Percentiles rank a stretch among this genome's conserved stretches.
Conservation (phyloP, 2,888 invertebrate species). For the Dicranocentrus wangi region DNA sequence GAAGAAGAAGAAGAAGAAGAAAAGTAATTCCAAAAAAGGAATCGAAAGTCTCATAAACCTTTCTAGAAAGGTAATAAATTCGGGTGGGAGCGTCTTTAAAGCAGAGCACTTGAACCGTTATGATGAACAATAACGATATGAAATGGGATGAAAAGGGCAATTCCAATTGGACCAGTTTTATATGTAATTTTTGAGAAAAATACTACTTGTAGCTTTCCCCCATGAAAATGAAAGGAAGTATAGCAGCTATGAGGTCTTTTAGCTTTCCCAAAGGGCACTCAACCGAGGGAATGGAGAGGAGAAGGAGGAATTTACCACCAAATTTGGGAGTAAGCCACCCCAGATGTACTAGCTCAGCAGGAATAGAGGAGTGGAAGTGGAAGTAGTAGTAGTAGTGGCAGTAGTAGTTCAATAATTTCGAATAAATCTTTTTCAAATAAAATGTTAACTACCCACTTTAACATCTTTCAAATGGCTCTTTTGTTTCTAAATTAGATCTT, state of each 20-base stretch:
- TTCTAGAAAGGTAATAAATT: conserved; percentile 60
- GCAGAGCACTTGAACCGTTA: conserved; percentile 45
- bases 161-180: conserved; percentile 38
- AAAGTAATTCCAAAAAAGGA: conserved; percentile 60
- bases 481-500: conserved; percentile 7
- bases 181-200: conserved; percentile 32
- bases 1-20: conserved; percentile 23
- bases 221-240: neutral
- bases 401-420: no score
- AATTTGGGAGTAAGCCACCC: neutral
- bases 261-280: neutral
- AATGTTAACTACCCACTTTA: conserved; percentile 33
- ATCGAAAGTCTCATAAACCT: conserved; percentile 63
- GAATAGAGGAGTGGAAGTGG: no score
- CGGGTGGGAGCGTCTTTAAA: conserved; percentile 37
- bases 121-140: conserved; percentile 61
- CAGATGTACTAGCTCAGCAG: neutral
- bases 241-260: neutral
- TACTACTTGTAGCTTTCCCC: conserved; percentile 24
- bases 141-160: conserved; percentile 50
- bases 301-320: conserved; percentile 21
- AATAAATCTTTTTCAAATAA: conserved; percentile 27
- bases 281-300: neutral
- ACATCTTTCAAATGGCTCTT: neutral
- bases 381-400: no score